These are phyloP conservation scores for Candoia aspera DNA, from an alignment of 2,113 vertebrate genomes.

Conservation along the genomic window DNA sequence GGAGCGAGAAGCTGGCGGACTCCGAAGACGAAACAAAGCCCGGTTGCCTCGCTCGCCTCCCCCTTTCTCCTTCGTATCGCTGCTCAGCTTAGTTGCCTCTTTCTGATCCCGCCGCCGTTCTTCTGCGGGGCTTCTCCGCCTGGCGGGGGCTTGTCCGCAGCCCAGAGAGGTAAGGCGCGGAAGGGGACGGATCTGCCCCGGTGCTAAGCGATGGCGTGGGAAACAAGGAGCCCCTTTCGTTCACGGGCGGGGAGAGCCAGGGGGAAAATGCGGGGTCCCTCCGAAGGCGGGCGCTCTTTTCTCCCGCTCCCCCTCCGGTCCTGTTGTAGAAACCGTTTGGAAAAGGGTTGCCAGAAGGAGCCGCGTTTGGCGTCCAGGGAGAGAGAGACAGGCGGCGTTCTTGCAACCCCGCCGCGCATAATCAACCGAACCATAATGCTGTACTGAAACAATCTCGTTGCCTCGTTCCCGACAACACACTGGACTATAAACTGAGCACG, in stretches of 20 bases:
- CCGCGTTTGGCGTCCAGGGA: background rate
- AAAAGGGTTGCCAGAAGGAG: no score
- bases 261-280: background rate
- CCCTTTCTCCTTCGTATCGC: background rate
- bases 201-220: background rate
- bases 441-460: background rate
- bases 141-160: background rate
- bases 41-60: background rate
- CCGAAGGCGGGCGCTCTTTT: background rate
- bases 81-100: background rate
- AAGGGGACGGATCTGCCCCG: background rate
- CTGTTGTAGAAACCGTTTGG: background rate
- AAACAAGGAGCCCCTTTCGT: background rate
- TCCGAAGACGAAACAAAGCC: slow-evolving; percentile 14
- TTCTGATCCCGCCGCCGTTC: background rate
- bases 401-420: background rate
- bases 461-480: background rate
- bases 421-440: background rate
- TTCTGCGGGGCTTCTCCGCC: background rate
- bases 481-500: background rate
- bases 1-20: background rate
- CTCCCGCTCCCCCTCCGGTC: background rate
- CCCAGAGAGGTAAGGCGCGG: background rate
- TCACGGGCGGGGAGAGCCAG: background rate
- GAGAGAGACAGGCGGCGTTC: background rate